phyloP scores from a whole-genome alignment of 2,888 invertebrate genomes.

The Oeneis ivallda region DNA sequence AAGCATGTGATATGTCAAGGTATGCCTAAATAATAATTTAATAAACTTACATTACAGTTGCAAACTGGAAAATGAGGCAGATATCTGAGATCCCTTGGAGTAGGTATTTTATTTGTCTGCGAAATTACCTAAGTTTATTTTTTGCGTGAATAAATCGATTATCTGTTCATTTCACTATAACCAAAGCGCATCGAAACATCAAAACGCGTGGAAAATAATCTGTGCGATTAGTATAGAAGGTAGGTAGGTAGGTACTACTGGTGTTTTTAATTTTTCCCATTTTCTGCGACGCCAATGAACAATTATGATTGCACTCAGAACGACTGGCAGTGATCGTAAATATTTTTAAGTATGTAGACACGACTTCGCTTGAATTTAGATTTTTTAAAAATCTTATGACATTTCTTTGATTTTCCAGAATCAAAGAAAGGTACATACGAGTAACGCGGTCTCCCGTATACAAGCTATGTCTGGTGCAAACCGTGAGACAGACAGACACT shows the following conservation, averaged over 20 bases:
- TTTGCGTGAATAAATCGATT: constrained; percentile 7
- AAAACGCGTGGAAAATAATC: constrained; percentile 17
- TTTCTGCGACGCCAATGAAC: not conserved
- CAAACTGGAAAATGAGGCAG: not conserved
- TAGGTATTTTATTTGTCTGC: not conserved
- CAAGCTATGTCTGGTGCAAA: no score
- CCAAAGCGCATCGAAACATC: not conserved
- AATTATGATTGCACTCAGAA: not conserved
- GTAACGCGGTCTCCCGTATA: no score
- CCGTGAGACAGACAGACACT: no score
- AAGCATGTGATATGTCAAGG: no score
- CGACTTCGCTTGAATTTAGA: no score
- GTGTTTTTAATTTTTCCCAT: not conserved
- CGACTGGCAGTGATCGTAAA: not conserved
- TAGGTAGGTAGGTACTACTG: no score
- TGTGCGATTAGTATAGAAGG: no score
- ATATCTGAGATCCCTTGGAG: not conserved
- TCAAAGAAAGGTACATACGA: no score
- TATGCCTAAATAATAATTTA: no score
- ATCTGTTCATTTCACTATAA: constrained; percentile 14
- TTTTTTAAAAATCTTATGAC: no score
- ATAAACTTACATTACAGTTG: not conserved
- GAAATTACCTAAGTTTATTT: not conserved
- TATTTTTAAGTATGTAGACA: not conserved
- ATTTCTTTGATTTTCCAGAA: no score